phyloP scores from a whole-genome alignment of 2,888 invertebrate genomes.

The Nezara viridula region DNA sequence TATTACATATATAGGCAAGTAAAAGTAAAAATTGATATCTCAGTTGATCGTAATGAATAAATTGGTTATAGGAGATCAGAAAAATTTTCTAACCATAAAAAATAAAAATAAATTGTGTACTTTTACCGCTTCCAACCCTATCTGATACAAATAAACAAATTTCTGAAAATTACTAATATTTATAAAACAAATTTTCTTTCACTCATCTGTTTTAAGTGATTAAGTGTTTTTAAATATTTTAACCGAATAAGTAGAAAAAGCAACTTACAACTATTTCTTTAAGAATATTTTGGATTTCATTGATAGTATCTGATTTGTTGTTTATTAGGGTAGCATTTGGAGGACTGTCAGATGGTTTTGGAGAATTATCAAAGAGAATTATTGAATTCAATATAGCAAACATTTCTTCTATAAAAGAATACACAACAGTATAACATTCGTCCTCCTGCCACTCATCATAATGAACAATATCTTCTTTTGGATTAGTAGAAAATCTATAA shows the following conservation, averaged over 20 bases:
- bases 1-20: too few species aligned
- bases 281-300: slow-evolving; percentile 7
- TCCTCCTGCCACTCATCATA: not conserved
- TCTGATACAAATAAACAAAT: too few species aligned
- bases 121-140: too few species aligned
- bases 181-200: not conserved
- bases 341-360: not conserved
- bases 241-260: not conserved
- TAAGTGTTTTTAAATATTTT: too few species aligned
- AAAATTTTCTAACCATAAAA: too few species aligned
- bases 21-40: too few species aligned
- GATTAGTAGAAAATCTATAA: slow-evolving; percentile 71
- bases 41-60: too few species aligned
- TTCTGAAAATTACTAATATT: too few species aligned
- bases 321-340: not conserved
- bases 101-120: too few species aligned
- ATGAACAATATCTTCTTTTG: slow-evolving; percentile 68
- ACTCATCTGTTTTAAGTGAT: too few species aligned
- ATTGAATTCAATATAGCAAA: not conserved
- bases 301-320: not conserved
- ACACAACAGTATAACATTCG: not conserved
- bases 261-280: slow-evolving; percentile 10
- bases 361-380: not conserved
- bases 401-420: not conserved
- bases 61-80: too few species aligned